phyloP scores from a whole-genome alignment of 2,888 invertebrate genomes.

The Creontiades dilutus region DNA sequence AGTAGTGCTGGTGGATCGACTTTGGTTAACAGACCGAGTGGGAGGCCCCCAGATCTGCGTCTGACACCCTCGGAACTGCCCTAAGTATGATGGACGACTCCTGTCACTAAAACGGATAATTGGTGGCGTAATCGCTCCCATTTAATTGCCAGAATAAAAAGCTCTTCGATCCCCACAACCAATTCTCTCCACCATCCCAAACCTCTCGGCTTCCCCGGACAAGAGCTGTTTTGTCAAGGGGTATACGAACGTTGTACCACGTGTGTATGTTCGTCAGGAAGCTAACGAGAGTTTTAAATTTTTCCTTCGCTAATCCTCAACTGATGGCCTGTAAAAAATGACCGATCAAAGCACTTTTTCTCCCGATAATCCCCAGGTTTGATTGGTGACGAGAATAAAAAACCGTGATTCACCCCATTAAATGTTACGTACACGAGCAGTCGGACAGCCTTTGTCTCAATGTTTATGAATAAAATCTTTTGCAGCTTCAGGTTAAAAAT shows the following conservation, averaged over 20 bases:
- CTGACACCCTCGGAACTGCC: neutral
- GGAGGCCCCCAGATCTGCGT: neutral
- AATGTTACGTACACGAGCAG: too few relatives aligned
- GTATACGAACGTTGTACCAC: neutral
- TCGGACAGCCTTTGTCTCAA: too few relatives aligned
- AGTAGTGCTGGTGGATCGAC: too few relatives aligned
- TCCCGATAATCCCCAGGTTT: neutral
- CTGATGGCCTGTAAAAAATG: neutral
- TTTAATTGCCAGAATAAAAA: conserved; percentile 42
- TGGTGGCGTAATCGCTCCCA: conserved; percentile 65
- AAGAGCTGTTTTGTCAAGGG: neutral
- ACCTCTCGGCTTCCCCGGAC: neutral
- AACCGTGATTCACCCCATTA: neutral
- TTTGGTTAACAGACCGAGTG: neutral
- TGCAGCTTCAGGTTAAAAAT: too few relatives aligned
- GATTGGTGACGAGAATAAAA: conserved; percentile 16
- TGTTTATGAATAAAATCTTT: too few relatives aligned
- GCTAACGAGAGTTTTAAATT: neutral
- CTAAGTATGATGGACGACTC: conserved; percentile 71
- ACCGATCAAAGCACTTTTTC: neutral
- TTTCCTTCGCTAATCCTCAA: neutral
- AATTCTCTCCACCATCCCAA: neutral
- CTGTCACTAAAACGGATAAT: conserved; percentile 67
- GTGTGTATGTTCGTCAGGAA: neutral
- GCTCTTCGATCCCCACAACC: neutral